Base-by-base conservation (phyloP, 2,113 vertebrate species). In the Ceuthmochares aereus region DNA sequence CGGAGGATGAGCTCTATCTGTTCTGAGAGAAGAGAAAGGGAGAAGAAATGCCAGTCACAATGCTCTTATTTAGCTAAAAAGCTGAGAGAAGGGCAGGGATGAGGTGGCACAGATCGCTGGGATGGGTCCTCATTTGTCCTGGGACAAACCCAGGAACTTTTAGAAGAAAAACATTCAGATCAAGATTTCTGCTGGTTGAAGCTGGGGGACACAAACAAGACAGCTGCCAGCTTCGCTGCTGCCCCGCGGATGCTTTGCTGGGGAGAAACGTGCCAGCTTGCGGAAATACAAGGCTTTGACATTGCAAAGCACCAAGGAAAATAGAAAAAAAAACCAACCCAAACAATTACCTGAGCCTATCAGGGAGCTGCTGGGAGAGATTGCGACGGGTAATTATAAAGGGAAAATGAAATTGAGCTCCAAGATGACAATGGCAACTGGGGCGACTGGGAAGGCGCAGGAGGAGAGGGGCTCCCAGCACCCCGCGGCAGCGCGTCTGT, bases 261-360 rank as follows among this genome's bases (percentile, higher is more conserved):
- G 83, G 92, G 83, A 94, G 84, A 79, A 97, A 94, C 21, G 40
- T 77, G 77, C 74, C 16, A 12, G 67, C 74, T 91, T 62, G 58
- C 91, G 96, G 79, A 93, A 96, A 95, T n/a, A 60, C 52, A 67
- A 93, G 88, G 93, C 86, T 96, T 84, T 93, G 96, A 91, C 95
- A 97, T 87, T 93, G 88, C 63, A 84, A 87, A 83, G 62, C 34
- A 14, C 60, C 77, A 89, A 87, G 90, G 55, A 89, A 95, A 80
- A 88, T 2, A 19, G 5, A 2, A 17, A 3, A 2, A 13, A 6
- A 11, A 93, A 74, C 95, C 93, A 11, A 94, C 72, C 40, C 82
- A 95, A 90, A 96, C 95, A 96, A 94, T 97, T 95, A 97, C 96
- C 87, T 80, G 60, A 32, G n/a, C 83, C 94, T 91, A 93, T 94